These are phyloP conservation scores for Periphyllus acericola DNA, from an alignment of 2,888 invertebrate species.

Conservation along the genomic window DNA sequence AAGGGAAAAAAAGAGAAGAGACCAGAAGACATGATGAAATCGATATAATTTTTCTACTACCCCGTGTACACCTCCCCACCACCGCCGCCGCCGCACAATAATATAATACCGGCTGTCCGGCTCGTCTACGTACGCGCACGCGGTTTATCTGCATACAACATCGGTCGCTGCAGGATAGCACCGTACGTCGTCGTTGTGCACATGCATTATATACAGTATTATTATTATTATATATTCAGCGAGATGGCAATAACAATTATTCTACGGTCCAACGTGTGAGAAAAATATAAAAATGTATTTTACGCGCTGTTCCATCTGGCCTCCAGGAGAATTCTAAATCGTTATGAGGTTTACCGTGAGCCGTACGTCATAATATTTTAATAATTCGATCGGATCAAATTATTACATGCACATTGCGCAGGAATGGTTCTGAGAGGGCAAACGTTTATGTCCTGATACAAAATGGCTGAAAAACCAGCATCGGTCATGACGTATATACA, in stretches of 20 bases:
- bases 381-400: neutral
- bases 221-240: neutral
- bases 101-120: neutral
- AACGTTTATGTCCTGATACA: too few relatives aligned
- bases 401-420: too few relatives aligned
- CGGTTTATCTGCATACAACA: neutral
- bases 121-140: neutral
- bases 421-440: too few relatives aligned
- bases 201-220: neutral
- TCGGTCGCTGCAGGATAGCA: neutral
- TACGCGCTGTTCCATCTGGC: too few relatives aligned
- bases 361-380: too few relatives aligned
- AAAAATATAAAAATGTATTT: too few relatives aligned
- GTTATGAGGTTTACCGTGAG: too few relatives aligned
- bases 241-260: neutral
- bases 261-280: neutral
- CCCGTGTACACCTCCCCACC: neutral
- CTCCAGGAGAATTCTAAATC: too few relatives aligned
- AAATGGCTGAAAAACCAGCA: too few relatives aligned
- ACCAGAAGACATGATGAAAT: neutral
- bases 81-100: neutral
- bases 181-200: neutral
- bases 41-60: neutral
- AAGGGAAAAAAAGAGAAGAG: neutral
- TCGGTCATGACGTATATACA: too few relatives aligned